Evolutionary conservation across 1,140 invertebrate genomes (phyloP).

Genomic region (Pseudomyrmex sp.): DNA sequence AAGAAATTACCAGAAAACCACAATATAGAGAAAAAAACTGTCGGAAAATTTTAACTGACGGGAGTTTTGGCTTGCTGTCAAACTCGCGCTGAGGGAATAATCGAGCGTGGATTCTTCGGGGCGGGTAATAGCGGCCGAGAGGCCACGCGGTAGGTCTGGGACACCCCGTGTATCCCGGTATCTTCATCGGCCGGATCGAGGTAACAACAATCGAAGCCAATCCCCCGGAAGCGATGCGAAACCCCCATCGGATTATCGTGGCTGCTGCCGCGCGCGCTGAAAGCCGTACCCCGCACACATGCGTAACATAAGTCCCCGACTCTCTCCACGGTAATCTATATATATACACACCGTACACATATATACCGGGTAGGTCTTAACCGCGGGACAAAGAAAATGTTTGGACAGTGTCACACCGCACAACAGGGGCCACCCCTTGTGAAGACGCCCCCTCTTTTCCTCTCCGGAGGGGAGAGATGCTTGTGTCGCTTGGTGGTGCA

Average conservation of each 20-base stretch:
- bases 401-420: slow-evolving; percentile 84
- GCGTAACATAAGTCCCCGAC: slow-evolving; percentile 50
- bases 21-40: neutral
- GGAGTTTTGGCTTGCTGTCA: neutral
- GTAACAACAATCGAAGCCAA: slow-evolving; percentile 74
- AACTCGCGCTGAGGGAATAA: slow-evolving; percentile 11
- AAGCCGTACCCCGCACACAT: slow-evolving; percentile 71
- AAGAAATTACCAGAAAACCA: too few relatives aligned
- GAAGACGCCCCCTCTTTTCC: slow-evolving; percentile 58
- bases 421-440: slow-evolving; percentile 72
- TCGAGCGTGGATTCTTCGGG: neutral
- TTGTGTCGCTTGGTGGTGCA: slow-evolving; percentile 54
- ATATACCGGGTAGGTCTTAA: slow-evolving; percentile 80
- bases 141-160: slow-evolving; percentile 55
- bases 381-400: slow-evolving; percentile 85
- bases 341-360: slow-evolving; percentile 44
- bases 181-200: slow-evolving; percentile 75
- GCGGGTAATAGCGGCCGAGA: slow-evolving; percentile 21
- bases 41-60: neutral
- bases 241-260: slow-evolving; percentile 82
- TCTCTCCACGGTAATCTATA: slow-evolving; percentile 80
- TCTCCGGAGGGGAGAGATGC: neutral
- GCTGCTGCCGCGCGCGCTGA: slow-evolving; percentile 73
- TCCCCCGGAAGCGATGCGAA: slow-evolving; percentile 80
- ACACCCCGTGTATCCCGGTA: slow-evolving; percentile 68